phyloP scores from a whole-genome alignment of 1,140 invertebrate species.

The Temnothorax curvispinosus region DNA sequence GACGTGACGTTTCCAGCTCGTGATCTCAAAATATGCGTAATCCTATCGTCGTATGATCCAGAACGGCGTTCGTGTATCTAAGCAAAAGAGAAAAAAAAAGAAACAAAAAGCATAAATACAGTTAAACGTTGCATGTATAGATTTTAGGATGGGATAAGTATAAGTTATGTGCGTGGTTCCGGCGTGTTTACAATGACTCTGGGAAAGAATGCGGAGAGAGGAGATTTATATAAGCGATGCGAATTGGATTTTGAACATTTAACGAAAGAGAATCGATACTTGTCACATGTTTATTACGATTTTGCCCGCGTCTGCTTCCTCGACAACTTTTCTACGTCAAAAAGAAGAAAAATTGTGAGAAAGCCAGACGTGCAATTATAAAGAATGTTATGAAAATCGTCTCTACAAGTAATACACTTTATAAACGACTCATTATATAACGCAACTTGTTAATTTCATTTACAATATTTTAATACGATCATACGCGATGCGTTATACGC shows the following conservation, averaged over 20 bases:
- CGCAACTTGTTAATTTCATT: constrained; percentile 40
- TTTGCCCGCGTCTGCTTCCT: constrained; percentile 13
- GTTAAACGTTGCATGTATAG: constrained; percentile 73
- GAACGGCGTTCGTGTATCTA: constrained; percentile 72
- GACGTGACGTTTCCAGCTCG: constrained; percentile 77
- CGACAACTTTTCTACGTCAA: not conserved
- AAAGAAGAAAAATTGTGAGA: not conserved
- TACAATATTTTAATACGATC: constrained; percentile 58
- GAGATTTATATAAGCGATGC: not conserved
- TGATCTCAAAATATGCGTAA: constrained; percentile 79
- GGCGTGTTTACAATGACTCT: constrained; percentile 34
- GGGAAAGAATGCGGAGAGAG: not conserved
- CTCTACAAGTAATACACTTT: constrained; percentile 32
- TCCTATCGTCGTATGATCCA: constrained; percentile 66
- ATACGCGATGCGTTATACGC: not conserved
- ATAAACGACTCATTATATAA: constrained; percentile 36
- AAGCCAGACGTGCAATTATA: not conserved
- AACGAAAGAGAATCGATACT: not conserved
- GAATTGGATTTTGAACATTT: constrained; percentile 8
- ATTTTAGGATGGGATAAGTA: constrained; percentile 61
- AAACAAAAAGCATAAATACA: constrained; percentile 53
- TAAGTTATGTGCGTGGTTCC: constrained; percentile 20
- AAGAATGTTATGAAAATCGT: constrained; percentile 26
- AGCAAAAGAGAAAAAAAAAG: constrained; percentile 50
- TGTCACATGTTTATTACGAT: constrained; percentile 13